phyloP scores from a whole-genome alignment of 2,888 invertebrate species.

The Mesorhabditis spiculigera region DNA sequence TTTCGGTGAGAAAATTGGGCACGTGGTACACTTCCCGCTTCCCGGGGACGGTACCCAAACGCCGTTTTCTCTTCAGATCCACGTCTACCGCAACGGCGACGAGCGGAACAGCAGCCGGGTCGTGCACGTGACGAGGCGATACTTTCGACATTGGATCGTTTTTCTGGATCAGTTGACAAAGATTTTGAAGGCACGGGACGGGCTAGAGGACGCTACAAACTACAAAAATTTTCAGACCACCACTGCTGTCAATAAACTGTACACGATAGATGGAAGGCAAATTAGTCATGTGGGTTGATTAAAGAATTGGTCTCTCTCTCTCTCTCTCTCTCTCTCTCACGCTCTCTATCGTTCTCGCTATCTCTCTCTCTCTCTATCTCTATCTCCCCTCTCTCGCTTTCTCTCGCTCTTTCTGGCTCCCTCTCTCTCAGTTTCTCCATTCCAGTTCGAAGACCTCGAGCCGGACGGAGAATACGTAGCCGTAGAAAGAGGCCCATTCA shows the following conservation, averaged over 20 bases:
- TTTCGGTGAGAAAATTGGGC: too few relatives aligned
- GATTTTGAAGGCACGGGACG: conserved; percentile 12
- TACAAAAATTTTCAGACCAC: conserved; percentile 3
- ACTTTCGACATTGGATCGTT: conserved; percentile 46
- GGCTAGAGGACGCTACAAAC: neutral
- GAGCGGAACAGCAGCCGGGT: conserved; percentile 36
- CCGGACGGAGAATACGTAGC: conserved; percentile 41
- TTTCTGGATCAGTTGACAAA: conserved; percentile 41
- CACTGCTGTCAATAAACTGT: conserved; percentile 12
- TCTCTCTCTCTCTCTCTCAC: neutral
- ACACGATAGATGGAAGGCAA: conserved; percentile 10
- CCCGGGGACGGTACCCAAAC: too few relatives aligned
- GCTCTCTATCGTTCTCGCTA: too few relatives aligned
- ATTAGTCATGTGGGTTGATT: conserved; percentile 10
- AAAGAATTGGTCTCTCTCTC: neutral
- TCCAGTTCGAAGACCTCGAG: conserved; percentile 40
- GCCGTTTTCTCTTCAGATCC: conserved; percentile 26
- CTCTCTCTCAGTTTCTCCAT: neutral
- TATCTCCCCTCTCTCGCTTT: too few relatives aligned
- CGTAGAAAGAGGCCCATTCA: conserved; percentile 31
- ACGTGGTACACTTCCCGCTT: too few relatives aligned
- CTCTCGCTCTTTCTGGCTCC: too few relatives aligned
- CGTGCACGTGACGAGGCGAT: conserved; percentile 39
- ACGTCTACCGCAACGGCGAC: conserved; percentile 45
- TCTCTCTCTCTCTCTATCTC: too few relatives aligned